A percentile compares a stretch with the other conserved stretches of the same genome.
Evolutionary conservation across 2,797 vertebrate species (phyloP).

Genomic region (Myotis vivesi): DNA sequence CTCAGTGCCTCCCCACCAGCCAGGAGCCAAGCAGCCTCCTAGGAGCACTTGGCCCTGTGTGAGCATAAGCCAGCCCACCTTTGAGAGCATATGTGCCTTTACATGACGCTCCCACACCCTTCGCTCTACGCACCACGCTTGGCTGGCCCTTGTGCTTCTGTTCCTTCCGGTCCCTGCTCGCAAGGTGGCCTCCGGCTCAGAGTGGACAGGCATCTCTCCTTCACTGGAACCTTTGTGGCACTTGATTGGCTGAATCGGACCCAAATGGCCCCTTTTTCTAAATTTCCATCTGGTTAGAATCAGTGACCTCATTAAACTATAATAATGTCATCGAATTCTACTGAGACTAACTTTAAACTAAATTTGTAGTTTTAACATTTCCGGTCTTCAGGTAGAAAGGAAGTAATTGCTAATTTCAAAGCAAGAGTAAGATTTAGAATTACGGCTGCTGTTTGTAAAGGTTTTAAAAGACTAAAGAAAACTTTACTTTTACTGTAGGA

Average conservation of each 20-base stretch:
- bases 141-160: background rate
- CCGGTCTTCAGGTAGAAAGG: background rate
- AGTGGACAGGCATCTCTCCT: background rate
- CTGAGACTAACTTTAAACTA: background rate
- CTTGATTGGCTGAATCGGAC: background rate
- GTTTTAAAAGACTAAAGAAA: background rate
- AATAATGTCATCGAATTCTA: background rate
- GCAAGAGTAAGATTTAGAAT: conserved; percentile 23
- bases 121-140: background rate
- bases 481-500: conserved; percentile 8
- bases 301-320: background rate
- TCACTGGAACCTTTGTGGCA: background rate
- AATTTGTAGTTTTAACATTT: conserved; percentile 8
- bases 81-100: background rate
- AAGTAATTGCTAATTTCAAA: conserved; percentile 27
- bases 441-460: conserved; percentile 3
- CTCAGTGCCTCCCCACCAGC: background rate
- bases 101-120: background rate
- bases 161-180: background rate
- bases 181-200: background rate
- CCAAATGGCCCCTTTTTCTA: background rate
- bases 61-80: background rate
- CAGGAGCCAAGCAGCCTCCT: background rate
- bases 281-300: background rate
- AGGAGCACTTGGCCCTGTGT: background rate